Base-by-base conservation (phyloP, 2,888 invertebrate genomes). In the Pachymerium ferrugineum region DNA sequence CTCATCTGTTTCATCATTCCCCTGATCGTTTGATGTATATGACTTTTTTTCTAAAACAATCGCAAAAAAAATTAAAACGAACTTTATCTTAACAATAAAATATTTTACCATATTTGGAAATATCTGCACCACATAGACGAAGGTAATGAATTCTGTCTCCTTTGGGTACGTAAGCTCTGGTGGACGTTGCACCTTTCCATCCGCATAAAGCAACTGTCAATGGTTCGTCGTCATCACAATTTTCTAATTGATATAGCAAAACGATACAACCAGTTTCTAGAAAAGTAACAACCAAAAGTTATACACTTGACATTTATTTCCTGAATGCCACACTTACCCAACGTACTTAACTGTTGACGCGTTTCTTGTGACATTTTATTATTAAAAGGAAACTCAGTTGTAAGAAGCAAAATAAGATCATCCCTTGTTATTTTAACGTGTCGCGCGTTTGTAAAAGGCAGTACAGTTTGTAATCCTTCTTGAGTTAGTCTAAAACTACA, bases 401-500 rank as follows among this genome's bases (percentile, higher is more conserved):
- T 88, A 47, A 97, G 85, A 67, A 96, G 86, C 42, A 87, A 85
- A 16, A 93, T 85, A 19, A 96, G 83, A 83, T 97, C 97, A 0
- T 89, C 88, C 77, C 87, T 89, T 0, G 87, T 84, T 73, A 96
- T 87, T 54, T 83, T 80, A 29, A 96, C 84, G 77, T 89, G 89
- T 0, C 97, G 87, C 0, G 85, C 80, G 0, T 91, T 90, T 74
- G 94, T 87, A 79, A 87, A 90, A 12, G 88, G 87, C 75, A 88
- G 85, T 77, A 93, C 86, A 79, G 91, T 91, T 76, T 87, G 87
- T 62, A 94, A 84, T 6, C 94, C 94, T 85, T 97, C 97, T 81
- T 97, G 95, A 0, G 95, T 93, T 79, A 97, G 86, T 76, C 94
- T 88, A 81, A 93, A 97, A 1, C 92, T 88, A 83, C 95, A 95